Base-by-base conservation (phyloP, 2,797 vertebrate genomes). In the Peromyscus nudipes region DNA sequence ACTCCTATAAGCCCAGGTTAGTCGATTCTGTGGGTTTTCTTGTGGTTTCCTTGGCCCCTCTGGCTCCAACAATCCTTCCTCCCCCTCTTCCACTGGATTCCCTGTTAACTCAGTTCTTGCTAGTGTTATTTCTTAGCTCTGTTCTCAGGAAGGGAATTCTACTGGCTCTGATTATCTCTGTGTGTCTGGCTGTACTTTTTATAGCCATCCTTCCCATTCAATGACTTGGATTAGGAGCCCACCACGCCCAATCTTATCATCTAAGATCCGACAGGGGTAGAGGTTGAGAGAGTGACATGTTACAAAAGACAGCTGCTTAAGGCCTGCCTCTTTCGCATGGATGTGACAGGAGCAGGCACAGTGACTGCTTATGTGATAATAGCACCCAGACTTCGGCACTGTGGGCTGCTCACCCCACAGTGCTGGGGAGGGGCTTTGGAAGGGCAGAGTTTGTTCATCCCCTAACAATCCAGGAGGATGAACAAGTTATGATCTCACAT, bases 41-140 rank as follows among this genome's bases (percentile, higher is more conserved):
- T 25, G 37, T 73, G 37, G 23, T 40, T 73, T 73, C 21, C 37
- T 73, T 40, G 71, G 23, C 23, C 21, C 37, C 71, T 73, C 71
- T 73, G n/a, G 37, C 71, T 40, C 21, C 71, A 0, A 23, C 37
- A 73, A 40, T 40, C 37, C 11, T 40, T 73, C 37, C 9, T 40
- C 19, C 10, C 37, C 10, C 37, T 73, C 69, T 73, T 73, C 71
- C 71, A 13, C 23, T 40, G 37, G 71, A 73, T 73, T 12, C 21
- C 71, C 21, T 73, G 37, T 6, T 87, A 27, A 43, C 71, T 60
- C 49, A 79, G 55, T 40, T 96, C 86, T 89, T 46, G 82, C 65
- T 88, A n/a, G 60, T 86, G 5, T 16, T 46, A 29, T 95, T 52
- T 95, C 86, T 94, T 60, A 79, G 46, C 64, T 65, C 37, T 27